Conservation (phyloP, 1,140 invertebrate species). For the Laodelphax striatellus region DNA sequence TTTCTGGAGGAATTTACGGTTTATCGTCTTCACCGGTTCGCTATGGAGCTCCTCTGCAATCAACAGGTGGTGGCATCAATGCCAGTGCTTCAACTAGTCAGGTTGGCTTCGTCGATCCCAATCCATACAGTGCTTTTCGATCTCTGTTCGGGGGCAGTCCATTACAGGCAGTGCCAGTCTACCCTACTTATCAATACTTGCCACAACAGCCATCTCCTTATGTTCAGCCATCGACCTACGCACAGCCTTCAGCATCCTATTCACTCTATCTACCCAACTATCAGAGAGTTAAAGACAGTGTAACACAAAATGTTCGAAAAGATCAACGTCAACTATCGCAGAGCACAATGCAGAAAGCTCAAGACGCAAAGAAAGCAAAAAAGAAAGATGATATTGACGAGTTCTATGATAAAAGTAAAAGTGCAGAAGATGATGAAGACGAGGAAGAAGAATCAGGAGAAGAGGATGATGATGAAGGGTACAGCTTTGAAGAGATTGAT, state of each 20-base stretch:
- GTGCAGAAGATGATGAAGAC: conserved; percentile 4
- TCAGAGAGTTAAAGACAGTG: background rate
- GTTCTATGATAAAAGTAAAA: background rate
- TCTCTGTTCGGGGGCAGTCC: conserved; percentile 1
- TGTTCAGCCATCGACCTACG: background rate
- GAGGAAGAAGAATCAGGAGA: conserved; percentile 2
- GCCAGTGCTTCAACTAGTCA: background rate
- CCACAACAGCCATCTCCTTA: background rate
- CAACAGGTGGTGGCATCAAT: background rate
- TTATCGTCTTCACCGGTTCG: background rate
- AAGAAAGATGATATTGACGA: background rate
- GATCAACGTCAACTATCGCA: background rate
- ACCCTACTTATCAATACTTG: background rate
- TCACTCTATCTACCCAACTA: background rate
- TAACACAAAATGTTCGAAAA: background rate
- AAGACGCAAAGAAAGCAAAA: background rate
- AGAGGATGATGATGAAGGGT: conserved; percentile 3
- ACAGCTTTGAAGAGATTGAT: conserved; percentile 1
- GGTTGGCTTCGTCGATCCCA: conserved; percentile 5
- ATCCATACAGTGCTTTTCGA: conserved; percentile 1
- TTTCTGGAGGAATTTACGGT: background rate
- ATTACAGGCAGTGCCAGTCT: background rate
- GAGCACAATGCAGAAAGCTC: background rate
- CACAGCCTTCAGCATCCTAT: background rate
- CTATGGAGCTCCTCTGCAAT: background rate